Percentiles rank a stretch among this genome's conserved stretches.
Evolutionary conservation across 2,888 invertebrate genomes (phyloP).

Genomic region (Tromatobia lineatoria): DNA sequence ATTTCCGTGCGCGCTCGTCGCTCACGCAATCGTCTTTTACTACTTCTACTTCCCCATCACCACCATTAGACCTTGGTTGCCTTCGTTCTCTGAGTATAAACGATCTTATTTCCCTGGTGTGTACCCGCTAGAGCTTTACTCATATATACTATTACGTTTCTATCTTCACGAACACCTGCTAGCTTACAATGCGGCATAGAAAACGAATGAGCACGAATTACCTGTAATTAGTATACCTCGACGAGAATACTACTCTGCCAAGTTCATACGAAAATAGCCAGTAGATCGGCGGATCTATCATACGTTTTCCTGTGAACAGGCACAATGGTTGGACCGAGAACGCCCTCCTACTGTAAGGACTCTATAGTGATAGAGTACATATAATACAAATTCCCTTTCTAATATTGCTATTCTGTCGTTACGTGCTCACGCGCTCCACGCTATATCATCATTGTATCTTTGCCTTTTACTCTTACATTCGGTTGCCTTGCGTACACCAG

Average conservation of each 20-base stretch:
- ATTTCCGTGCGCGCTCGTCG: slow-evolving; percentile 10
- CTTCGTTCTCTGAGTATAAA: slow-evolving; percentile 16
- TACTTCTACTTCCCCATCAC: neutral
- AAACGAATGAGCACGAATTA: slow-evolving; percentile 8
- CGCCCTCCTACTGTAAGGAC: too few species aligned
- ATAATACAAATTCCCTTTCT: slow-evolving; percentile 13
- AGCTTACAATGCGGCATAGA: slow-evolving; percentile 12
- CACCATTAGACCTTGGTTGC: slow-evolving; percentile 12
- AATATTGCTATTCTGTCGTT: slow-evolving; percentile 1
- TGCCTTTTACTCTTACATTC: neutral
- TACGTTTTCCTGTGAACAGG: slow-evolving; percentile 1
- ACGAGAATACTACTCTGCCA: slow-evolving; percentile 3
- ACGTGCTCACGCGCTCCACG: slow-evolving; percentile 9
- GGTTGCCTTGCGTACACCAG: neutral
- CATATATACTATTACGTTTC: slow-evolving; percentile 8
- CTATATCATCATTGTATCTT: neutral
- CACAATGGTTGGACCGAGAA: slow-evolving; percentile 13
- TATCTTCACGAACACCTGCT: slow-evolving; percentile 8
- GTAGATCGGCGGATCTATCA: slow-evolving; percentile 27
- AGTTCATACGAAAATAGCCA: slow-evolving; percentile 29
- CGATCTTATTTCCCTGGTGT: slow-evolving; percentile 44
- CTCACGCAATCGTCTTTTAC: slow-evolving; percentile 42
- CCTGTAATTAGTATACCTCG: slow-evolving; percentile 22
- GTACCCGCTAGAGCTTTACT: slow-evolving; percentile 8
- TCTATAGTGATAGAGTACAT: neutral